Evolutionary conservation across 2,888 invertebrate genomes (phyloP), one percentile per base, ranked within the genome.

Genomic region (Lycocerus yunnanus): DNA sequence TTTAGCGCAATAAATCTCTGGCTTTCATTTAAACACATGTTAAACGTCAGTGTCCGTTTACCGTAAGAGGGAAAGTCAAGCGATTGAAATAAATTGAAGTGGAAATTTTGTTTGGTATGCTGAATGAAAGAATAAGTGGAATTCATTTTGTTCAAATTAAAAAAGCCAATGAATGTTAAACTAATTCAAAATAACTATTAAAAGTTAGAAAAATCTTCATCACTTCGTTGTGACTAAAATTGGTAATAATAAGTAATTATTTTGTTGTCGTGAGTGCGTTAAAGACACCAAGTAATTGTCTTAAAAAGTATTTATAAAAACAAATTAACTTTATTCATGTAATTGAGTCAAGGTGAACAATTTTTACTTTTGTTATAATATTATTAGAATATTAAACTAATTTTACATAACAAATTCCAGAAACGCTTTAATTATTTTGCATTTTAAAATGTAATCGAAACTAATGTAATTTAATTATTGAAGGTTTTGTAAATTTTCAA

Each of bases 331-430:
- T 43, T 43, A 60, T 60, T 60, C 60, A 16, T 16, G 15, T 60
- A 60, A 60, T 60, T 60, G 13, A 60, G 60, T 60, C 60, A 63
- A 63, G 18, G 61, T 63, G 20, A 63, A 63, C 61, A 63, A 63
- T 16, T 60, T 16, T 63, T 63, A 63, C 16, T 18, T 63, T 63
- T 43, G 43, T 43, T 43, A 43, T 43, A 43, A 43, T 43, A 13
- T 0, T 43, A 43, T 43, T 43, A n/a, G 43, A n/a, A n/a, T 43
- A 43, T n/a, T 43, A n/a, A n/a, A 43, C 43, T 43, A 8, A 9
- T 43, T 43, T 43, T 43, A n/a, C n/a, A 43, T 43, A 43, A n/a
- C 6, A 43, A 43, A n/a, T 43, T 43, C n/a, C 21, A 21, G 21
- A 21, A 21, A 21, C 21, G 21, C 21, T 21, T 21, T 21, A 21